phyloP scores from a whole-genome alignment of 2,113 vertebrate species.

The Parotia lawesii region DNA sequence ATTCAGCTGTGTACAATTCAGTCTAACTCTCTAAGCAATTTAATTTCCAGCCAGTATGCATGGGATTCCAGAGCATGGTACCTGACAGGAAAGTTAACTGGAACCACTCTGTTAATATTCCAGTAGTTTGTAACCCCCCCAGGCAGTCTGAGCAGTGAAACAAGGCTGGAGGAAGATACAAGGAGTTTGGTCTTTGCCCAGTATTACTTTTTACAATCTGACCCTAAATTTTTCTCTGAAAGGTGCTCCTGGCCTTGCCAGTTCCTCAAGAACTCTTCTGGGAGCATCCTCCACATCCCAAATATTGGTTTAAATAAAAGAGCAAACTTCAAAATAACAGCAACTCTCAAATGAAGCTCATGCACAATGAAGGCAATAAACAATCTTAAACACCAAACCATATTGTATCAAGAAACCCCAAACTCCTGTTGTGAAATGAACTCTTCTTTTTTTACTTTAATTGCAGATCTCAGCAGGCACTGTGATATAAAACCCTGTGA shows the following conservation, averaged over 20 bases:
- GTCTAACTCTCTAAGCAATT: neutral
- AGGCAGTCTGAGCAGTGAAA: neutral
- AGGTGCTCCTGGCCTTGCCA: neutral
- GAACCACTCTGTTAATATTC: neutral
- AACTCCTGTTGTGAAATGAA: constrained; percentile 29
- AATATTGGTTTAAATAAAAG: neutral
- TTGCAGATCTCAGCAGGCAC: constrained; percentile 13
- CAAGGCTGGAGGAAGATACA: neutral
- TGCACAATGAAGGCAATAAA: neutral
- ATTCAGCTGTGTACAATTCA: neutral
- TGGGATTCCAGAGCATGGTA: neutral
- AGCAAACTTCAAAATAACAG: neutral
- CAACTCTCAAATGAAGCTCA: neutral
- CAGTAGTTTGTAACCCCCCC: neutral
- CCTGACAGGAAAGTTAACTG: neutral
- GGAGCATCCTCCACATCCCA: neutral
- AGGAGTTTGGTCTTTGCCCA: neutral
- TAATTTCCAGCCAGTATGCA: neutral
- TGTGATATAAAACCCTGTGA: neutral
- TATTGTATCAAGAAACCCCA: neutral
- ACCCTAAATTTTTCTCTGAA: neutral
- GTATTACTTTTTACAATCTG: neutral
- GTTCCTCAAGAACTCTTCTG: neutral
- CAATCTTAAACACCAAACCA: constrained; percentile 24
- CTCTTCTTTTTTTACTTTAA: constrained; percentile 16